These are phyloP conservation scores for Sardinella longiceps DNA, from an alignment of 2,797 vertebrate genomes.

Conservation along the genomic window DNA sequence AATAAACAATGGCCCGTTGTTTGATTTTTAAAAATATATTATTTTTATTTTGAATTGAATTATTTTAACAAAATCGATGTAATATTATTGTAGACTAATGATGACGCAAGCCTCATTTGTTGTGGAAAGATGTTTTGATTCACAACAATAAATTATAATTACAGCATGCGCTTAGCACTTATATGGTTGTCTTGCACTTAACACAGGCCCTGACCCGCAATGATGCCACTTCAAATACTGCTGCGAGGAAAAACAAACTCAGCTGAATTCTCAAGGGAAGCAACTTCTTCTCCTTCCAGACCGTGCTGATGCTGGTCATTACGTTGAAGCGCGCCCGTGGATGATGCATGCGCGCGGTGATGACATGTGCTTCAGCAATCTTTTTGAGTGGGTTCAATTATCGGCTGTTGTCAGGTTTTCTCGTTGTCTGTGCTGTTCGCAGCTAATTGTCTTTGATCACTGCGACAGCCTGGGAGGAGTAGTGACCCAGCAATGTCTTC, in stretches of 20 bases:
- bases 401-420: constrained; percentile 73
- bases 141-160: neutral
- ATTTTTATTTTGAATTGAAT: neutral
- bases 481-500: constrained; percentile 86
- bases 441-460: constrained; percentile 83
- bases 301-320: constrained; percentile 21
- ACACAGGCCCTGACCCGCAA: constrained; percentile 77
- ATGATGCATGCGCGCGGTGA: neutral
- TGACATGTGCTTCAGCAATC: constrained; percentile 46
- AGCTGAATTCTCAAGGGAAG: constrained; percentile 64
- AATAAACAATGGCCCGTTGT: neutral
- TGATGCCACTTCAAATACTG: constrained; percentile 57
- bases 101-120: neutral
- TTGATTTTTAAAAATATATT: no score
- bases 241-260: constrained; percentile 42
- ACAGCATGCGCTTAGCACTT: no score
- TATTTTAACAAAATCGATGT: neutral
- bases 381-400: constrained; percentile 52
- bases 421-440: constrained; percentile 75
- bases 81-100: neutral
- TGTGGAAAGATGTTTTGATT: neutral
- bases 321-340: constrained; percentile 18
- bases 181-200: constrained; percentile 73
- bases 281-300: constrained; percentile 33
- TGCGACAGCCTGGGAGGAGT: constrained; percentile 71